Conservation (phyloP, 2,113 vertebrate genomes). For the Monopterus albus region DNA sequence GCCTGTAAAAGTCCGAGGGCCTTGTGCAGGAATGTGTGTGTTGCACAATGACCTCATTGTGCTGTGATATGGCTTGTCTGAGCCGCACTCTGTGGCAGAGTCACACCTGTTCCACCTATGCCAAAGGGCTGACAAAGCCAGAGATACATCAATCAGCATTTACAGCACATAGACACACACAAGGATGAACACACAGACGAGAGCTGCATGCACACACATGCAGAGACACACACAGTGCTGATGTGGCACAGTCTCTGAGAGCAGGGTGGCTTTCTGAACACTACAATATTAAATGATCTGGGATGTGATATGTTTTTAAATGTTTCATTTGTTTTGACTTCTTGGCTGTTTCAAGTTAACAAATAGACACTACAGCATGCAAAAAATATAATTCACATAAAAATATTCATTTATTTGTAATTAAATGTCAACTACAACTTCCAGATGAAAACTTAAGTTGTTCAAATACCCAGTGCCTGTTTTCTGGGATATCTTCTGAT, state of each 20-base stretch:
- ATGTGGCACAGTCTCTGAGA: constrained; percentile 69
- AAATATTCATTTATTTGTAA: background rate
- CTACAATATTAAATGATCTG: constrained; percentile 50
- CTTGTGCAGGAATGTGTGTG: constrained; percentile 81
- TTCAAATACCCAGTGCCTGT: background rate
- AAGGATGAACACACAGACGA: constrained; percentile 28
- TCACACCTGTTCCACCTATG: constrained; percentile 88
- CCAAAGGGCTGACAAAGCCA: constrained; percentile 85
- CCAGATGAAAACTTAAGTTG: background rate
- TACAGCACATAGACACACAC: constrained; percentile 55
- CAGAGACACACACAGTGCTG: constrained; percentile 48
- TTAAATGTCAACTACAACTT: too few relatives aligned
- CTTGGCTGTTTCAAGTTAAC: constrained; percentile 2
- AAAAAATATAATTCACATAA: background rate
- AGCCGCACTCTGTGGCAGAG: constrained; percentile 84
- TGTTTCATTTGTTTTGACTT: constrained; percentile 49
- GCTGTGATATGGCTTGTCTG: constrained; percentile 78
- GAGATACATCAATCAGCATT: constrained; percentile 84
- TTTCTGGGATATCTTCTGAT: background rate
- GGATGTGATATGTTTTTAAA: constrained; percentile 32
- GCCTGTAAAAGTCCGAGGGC: constrained; percentile 79
- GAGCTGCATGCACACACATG: constrained; percentile 38
- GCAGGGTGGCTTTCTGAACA: constrained; percentile 60
- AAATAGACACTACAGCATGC: constrained; percentile 18
- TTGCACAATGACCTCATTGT: constrained; percentile 87